Base-by-base conservation (phyloP, 2,113 vertebrate genomes). In the Nettapus auritus region DNA sequence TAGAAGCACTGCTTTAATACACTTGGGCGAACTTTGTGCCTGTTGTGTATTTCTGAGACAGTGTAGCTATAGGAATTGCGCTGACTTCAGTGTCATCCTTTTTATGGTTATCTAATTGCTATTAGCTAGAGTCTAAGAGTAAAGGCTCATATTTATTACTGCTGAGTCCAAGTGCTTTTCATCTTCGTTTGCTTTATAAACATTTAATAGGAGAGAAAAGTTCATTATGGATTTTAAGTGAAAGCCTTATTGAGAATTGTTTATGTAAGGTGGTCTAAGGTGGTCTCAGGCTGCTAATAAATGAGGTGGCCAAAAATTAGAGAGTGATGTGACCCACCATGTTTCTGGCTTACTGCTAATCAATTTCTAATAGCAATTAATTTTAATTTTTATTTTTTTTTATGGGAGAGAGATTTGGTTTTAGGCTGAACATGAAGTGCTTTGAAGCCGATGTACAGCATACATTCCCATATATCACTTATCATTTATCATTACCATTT, bases 1-100 rank as follows among this genome's bases (percentile, higher is more conserved):
- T 17, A 74, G n/a, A 3, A 79, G 42, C 48, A 6, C 20, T 60
- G 17, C 19, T 68, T 68, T 82, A n/a, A 33, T 66, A 4, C 16
- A 15, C 0, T 62, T 4, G 40, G n/a, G 31, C 16, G 50, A 29
- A 50, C 55, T 69, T 56, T 6, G 23, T 62, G 26, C 15, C 26
- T 0, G 0, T 6, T 77, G 53, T 29, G 28, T 17, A 15, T 85
- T 82, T 60, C 70, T 84, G 33, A 26, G 55, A 44, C 31, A 46
- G 42, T 57, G 50, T 53, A 22, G 34, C 28, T 57, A 4, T 38
- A 56, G 23, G 48, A 69, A 25, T 57, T 55, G 42, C 1, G 15
- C 28, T 69, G 60, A 20, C 11, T 88, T 93, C 82, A 69, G 16
- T 53, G 26, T 66, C 48, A 55, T 44, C 36, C 21, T 86, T 74